Base-by-base conservation (phyloP, 2,113 vertebrate genomes). In the Cottus gobio region DNA sequence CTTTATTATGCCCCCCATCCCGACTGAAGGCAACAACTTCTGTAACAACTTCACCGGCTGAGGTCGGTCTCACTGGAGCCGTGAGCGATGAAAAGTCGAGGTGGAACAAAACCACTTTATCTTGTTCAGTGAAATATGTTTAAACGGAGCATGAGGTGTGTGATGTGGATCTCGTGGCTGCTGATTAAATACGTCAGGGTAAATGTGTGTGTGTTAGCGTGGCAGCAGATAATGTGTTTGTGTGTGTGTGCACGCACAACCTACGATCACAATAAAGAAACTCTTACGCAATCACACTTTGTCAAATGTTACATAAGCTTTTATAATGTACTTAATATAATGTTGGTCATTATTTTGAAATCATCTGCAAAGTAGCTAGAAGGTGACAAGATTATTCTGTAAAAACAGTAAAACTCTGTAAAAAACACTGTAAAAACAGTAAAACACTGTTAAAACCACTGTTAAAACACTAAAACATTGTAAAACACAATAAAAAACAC, bases 101-200 rank as follows among this genome's bases (percentile, higher is more conserved):
- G 56, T 73, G 34, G 61, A 54, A 78, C 1, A 75, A 48, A 75
- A 66, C 24, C 13, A 0, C 15, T 44, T 75, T 69, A 62, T 77
- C 68, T 79, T 10, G 22, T 78, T 83, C 52, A 52, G 48, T 77
- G 34, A 52, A 80, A 57, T 82, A 77, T 85, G 80, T 90, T 70
- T 73, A 70, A 82, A 60, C 30, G 3, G 1, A 82, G 74, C 71
- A 75, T 82, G 77, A 85, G 82, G 58, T 75, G 70, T 8, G n/a
- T 68, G 85, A 88, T 87, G 80, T 68, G 76, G 80, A 72, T 71
- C 87, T 71, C n/a, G 44, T 88, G 85, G 48, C 54, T 86, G 63
- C 28, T 83, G 77, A 86, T 88, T 61, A 79, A 87, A 67, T 24
- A 37, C 75, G 69, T 71, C 39, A 75, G 57, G 64, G 30, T 50